Conservation (phyloP, 2,797 vertebrate genomes). For the Cetoscarus ocellatus region DNA sequence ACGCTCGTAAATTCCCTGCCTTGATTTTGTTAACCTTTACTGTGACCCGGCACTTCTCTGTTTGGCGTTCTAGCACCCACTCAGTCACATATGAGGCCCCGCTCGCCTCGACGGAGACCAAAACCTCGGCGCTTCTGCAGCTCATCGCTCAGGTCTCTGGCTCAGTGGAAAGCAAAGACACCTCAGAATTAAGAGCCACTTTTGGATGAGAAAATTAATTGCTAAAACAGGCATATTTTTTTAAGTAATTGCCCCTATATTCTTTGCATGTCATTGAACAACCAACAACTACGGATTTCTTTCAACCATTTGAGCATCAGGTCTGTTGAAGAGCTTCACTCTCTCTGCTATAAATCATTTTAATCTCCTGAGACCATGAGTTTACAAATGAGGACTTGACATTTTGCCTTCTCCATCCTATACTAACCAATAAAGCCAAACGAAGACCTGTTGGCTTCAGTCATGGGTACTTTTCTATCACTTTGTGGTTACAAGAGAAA, state of each 20-base stretch:
- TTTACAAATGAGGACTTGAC: too few relatives aligned
- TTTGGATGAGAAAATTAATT: conserved; percentile 33
- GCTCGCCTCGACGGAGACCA: conserved; percentile 48
- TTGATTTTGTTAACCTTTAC: conserved; percentile 84
- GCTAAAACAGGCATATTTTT: conserved; percentile 32
- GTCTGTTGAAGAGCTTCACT: conserved; percentile 9
- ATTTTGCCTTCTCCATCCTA: too few relatives aligned
- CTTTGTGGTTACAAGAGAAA: too few relatives aligned
- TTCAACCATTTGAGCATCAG: conserved; percentile 2
- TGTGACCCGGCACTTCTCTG: conserved; percentile 79
- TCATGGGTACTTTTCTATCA: too few relatives aligned
- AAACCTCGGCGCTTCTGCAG: conserved; percentile 58
- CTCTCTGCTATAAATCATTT: conserved; percentile 25
- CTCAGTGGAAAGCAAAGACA: conserved; percentile 47
- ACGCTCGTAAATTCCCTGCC: conserved; percentile 82
- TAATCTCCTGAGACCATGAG: neutral
- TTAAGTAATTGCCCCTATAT: conserved; percentile 9
- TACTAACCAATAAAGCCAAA: too few relatives aligned
- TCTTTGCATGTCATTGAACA: too few relatives aligned
- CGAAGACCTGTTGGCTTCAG: too few relatives aligned
- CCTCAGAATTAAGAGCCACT: conserved; percentile 40
- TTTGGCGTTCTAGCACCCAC: conserved; percentile 78
- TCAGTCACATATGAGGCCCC: conserved; percentile 77
- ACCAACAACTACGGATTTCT: neutral
- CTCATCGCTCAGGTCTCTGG: conserved; percentile 71